Percentiles rank a stretch among this genome's conserved stretches.
These are phyloP conservation scores for Limulus polyphemus DNA, from an alignment of 2,888 invertebrate genomes.

Conservation along the genomic window DNA sequence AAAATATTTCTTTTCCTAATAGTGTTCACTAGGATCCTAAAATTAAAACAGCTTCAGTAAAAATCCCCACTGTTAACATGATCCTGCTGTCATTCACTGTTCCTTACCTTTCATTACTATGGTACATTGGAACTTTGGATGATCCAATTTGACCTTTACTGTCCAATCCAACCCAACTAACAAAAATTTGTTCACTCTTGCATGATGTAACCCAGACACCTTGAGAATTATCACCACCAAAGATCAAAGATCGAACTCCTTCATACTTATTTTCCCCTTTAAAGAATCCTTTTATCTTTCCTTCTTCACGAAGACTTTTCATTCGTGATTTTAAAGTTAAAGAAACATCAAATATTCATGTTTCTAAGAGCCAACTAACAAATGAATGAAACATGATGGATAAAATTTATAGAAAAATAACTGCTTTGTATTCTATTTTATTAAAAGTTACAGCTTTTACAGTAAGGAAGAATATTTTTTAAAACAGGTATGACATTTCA, in stretches of 20 bases:
- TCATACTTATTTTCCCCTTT: slow-evolving; percentile 12
- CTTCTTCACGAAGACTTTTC: slow-evolving; percentile 21
- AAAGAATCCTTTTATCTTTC: slow-evolving; percentile 8
- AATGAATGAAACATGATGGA: no score
- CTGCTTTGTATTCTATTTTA: no score
- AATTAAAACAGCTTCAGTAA: no score
- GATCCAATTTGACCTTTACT: neutral
- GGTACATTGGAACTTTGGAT: neutral
- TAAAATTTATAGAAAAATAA: no score
- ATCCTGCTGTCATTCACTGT: no score
- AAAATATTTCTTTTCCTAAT: no score
- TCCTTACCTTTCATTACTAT: neutral
- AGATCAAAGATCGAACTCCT: slow-evolving; percentile 22
- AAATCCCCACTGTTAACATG: neutral
- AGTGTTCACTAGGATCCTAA: no score
- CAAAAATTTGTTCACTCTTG: neutral
- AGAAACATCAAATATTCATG: no score
- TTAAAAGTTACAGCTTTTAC: no score
- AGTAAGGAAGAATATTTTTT: no score
- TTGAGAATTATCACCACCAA: neutral
- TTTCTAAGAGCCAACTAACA: no score
- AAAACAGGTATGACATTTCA: no score
- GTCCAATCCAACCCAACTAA: neutral
- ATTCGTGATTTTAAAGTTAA: slow-evolving; percentile 13
- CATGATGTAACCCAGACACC: neutral